Base-by-base conservation (phyloP, 1,140 invertebrate genomes). In the Macrobrachium rosenbergii region DNA sequence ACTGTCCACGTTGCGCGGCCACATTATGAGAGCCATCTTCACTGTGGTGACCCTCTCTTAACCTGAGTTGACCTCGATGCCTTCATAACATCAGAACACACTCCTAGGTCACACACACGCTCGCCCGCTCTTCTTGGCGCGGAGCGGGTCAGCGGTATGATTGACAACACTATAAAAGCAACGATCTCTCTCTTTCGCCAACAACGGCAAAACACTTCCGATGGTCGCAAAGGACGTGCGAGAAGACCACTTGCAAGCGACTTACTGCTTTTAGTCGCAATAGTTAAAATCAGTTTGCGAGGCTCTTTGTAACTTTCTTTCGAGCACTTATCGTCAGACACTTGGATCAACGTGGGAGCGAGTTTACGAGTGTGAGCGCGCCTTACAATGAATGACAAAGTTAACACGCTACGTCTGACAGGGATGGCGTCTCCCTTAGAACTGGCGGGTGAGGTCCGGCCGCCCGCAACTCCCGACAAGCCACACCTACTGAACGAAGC, bases 21-120 rank as follows among this genome's bases (percentile, higher is more conserved):
- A 88, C 86, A 88, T 88, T 58, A 88, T 67, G 63, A 88, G 86
- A 59, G 86, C 86, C 86, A 88, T 88, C 21, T 77, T 88, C 75
- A 63, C 80, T 77, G 72, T 62, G 8, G 72, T 78, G 73, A 28
- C 64, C 59, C 64, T 73, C 85, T 60, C 10, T 58, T 62, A 63
- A 17, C 17, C 59, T 75, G 67, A n/a, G 45, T 23, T 76, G 78
- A 81, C 58, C 67, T 76, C 72, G 64, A 72, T 81, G 85, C 72
- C 78, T 64, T 81, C 85, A 87, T 87, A 87, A 75, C 85, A 87
- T 81, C 84, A 87, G 78, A 64, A 81, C 85, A 52, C 37, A 69
- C 69, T 59, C 28, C 58, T 63, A 16, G 72, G 72, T 72, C 69
- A 72, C 69, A 72, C 37, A 43, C 69, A n/a, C 69, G 19, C 5